Percentiles rank a stretch among this genome's conserved stretches.
Evolutionary conservation across 2,113 vertebrate species (phyloP).

Genomic region (Vanacampus margaritifer): DNA sequence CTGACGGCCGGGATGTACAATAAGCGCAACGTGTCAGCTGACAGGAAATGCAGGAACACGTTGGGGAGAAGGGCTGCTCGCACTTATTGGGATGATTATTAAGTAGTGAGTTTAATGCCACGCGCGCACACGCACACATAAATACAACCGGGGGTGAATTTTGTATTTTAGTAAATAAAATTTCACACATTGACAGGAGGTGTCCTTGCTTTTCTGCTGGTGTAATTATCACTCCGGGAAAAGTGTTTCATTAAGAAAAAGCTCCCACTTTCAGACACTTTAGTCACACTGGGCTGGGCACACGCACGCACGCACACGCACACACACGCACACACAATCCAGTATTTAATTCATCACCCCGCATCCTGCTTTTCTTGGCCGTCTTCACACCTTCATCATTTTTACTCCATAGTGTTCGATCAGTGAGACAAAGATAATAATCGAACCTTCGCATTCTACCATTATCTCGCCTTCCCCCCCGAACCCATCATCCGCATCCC

Average conservation of each 20-base stretch:
- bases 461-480: conserved; percentile 15
- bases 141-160: conserved; percentile 30
- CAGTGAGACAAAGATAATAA: not conserved
- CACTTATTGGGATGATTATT: conserved; percentile 50
- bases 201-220: conserved; percentile 72
- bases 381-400: conserved; percentile 26
- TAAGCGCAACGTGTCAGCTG: conserved; percentile 23
- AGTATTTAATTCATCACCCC: conserved; percentile 37
- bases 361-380: conserved; percentile 29
- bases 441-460: conserved; percentile 20
- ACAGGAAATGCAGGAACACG: conserved; percentile 43
- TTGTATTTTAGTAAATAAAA: conserved; percentile 62
- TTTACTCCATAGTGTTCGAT: not conserved
- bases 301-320: conserved; percentile 60
- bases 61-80: conserved; percentile 33
- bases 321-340: conserved; percentile 17
- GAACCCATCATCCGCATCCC: conserved; percentile 21
- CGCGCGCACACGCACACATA: conserved; percentile 2
- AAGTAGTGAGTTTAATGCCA: conserved; percentile 34
- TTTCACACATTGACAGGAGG: conserved; percentile 65
- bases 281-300: conserved; percentile 95
- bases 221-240: conserved; percentile 98
- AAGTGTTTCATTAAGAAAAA: conserved; percentile 98
- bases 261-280: conserved; percentile 81
- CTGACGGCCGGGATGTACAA: conserved; percentile 24